Evolutionary conservation across 2,888 invertebrate species (phyloP).

Genomic region (Sturmia bella): DNA sequence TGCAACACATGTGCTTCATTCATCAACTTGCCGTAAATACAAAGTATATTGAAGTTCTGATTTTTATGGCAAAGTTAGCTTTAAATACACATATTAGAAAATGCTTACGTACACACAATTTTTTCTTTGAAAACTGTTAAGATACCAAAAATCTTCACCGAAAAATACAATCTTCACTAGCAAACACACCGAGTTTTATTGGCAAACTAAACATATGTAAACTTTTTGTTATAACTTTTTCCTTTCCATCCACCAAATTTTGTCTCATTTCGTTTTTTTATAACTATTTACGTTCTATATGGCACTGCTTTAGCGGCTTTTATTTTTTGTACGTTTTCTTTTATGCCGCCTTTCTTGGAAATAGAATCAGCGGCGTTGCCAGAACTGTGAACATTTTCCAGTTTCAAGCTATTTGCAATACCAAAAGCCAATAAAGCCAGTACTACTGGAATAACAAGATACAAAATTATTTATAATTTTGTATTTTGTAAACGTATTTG

Average conservation of each 20-base stretch:
- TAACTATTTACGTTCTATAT: neutral
- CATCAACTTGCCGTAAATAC: neutral
- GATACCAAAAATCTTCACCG: neutral
- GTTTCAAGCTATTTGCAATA: no score
- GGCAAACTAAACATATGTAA: constrained; percentile 36
- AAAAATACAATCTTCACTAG: constrained; percentile 10
- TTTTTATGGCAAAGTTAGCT: neutral
- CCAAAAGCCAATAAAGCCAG: no score
- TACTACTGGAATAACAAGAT: no score
- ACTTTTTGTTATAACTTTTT: neutral
- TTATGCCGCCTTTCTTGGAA: neutral
- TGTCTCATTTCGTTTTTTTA: neutral
- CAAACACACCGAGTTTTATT: constrained; percentile 42
- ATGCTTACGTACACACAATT: constrained; percentile 57
- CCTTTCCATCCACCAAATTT: constrained; percentile 3
- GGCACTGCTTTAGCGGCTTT: constrained; percentile 4
- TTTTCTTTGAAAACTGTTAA: neutral
- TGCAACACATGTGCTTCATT: neutral
- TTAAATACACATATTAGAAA: neutral
- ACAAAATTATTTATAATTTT: no score
- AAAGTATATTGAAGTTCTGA: neutral
- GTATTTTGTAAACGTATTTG: no score
- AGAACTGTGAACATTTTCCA: no score
- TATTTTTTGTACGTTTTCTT: constrained; percentile 17
- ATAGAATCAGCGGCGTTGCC: no score